Base-by-base conservation (phyloP, 2,888 invertebrate species). In the Poecilus cupreus region DNA sequence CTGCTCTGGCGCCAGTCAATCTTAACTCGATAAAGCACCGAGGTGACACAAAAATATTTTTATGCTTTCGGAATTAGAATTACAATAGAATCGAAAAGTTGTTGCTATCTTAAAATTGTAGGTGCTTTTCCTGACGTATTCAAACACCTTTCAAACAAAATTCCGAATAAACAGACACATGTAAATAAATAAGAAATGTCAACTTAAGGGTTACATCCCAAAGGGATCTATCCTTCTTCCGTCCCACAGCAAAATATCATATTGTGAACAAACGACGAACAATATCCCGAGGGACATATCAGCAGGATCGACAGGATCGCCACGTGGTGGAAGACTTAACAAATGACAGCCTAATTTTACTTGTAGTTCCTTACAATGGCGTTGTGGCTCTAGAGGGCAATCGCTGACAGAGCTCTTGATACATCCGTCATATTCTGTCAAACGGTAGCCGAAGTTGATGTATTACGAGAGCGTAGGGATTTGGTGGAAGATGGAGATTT, bases 281-380 rank as follows among this genome's bases (percentile, higher is more conserved):
- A 10, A 68, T 68, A 24, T 6, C 60, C n/a, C n/a, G 6, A 24
- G 60, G 26, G 13, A 20, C 26, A 11, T n/a, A 13, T n/a, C 43
- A 2, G 8, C 13, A 10, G 49, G 8, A 49, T 2, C 49, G 2
- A 8, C 49, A 49, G 49, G 13, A 16, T 11, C 22, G 54, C 22
- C 1, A 32, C 32, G 1, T 8, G 32, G 4, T 32, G 8, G 6
- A 32, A 32, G 13, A 6, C 26, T n/a, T 32, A 72, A 80, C 80
- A 80, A 80, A 80, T 80, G 80, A 80, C 70, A 72, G 72, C 72
- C 80, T 80, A 80, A 80, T 80, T 80, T 57, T 80, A 39, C 57
- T 72, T 43, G 54, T 57, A 72, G 13, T 37, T 39, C 24, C 5
- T 18, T 6, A 80, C 43, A 80, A 80, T 72, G 37, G n/a, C 16